A percentile compares a stretch with the other conserved stretches of the same genome.
Evolutionary conservation across 2,888 invertebrate species (phyloP).

Genomic region (Himalopsyche anomala): DNA sequence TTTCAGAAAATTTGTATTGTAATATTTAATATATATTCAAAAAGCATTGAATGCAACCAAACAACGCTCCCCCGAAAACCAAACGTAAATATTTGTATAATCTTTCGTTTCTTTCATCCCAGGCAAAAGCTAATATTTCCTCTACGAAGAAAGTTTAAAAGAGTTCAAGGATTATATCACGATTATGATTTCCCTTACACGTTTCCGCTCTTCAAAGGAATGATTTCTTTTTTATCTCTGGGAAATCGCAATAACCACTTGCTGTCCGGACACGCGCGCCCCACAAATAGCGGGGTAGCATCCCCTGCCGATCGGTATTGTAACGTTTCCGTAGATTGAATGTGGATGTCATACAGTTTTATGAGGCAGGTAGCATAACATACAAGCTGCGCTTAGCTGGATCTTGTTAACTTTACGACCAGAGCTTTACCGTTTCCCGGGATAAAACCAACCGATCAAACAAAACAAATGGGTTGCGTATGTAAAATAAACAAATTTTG

Average conservation of each 20-base stretch:
- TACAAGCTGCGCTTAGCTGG: slow-evolving; percentile 35
- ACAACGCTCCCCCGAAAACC: background rate
- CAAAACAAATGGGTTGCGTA: slow-evolving; percentile 24
- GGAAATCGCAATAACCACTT: slow-evolving; percentile 47
- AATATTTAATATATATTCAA: background rate
- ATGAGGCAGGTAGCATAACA: slow-evolving; percentile 51
- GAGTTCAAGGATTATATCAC: slow-evolving; percentile 29
- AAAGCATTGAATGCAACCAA: slow-evolving; percentile 3
- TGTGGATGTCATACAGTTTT: slow-evolving; percentile 53
- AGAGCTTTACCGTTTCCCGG: background rate
- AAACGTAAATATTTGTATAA: background rate
- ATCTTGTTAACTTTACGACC: slow-evolving; percentile 50
- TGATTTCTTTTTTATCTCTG: slow-evolving; percentile 41
- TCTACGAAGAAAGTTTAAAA: background rate
- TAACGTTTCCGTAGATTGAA: slow-evolving; percentile 50
- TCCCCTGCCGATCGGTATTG: slow-evolving; percentile 32
- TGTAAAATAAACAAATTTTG: slow-evolving; percentile 3
- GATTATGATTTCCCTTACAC: slow-evolving; percentile 44
- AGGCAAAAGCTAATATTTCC: background rate
- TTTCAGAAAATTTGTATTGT: too few species aligned
- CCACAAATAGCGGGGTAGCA: slow-evolving; percentile 43
- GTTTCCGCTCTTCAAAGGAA: slow-evolving; percentile 18
- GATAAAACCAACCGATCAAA: slow-evolving; percentile 42
- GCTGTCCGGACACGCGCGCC: slow-evolving; percentile 29
- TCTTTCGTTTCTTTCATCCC: slow-evolving; percentile 20